Conservation (phyloP, 1,140 invertebrate species). For the Drosophila nigrodunni region DNA sequence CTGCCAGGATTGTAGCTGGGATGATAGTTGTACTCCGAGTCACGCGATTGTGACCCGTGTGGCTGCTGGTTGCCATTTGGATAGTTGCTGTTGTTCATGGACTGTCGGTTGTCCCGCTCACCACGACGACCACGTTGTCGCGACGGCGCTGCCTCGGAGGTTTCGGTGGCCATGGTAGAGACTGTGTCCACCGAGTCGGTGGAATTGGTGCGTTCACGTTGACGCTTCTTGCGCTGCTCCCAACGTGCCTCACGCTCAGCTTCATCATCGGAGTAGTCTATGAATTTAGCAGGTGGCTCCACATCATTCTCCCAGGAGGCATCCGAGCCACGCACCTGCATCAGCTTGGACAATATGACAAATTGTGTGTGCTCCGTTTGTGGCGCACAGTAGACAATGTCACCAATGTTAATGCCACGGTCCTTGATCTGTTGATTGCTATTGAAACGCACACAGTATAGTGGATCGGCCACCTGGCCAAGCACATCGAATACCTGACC, state of each 20-base stretch:
- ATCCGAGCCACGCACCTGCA: conserved; percentile 92
- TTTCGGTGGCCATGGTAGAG: conserved; percentile 31
- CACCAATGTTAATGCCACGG: conserved; percentile 87
- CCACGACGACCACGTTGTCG: conserved; percentile 60
- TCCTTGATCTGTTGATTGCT: conserved; percentile 89
- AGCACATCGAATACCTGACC: conserved; percentile 96
- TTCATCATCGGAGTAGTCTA: conserved; percentile 96
- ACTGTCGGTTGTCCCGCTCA: conserved; percentile 46
- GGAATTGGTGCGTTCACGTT: conserved; percentile 62
- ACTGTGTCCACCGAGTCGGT: conserved; percentile 60
- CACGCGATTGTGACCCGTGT: conserved; percentile 3
- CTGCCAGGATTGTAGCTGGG: conserved; percentile 78
- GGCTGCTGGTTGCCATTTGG: conserved; percentile 20
- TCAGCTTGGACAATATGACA: conserved; percentile 90
- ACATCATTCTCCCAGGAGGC: conserved; percentile 93
- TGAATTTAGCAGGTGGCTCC: conserved; percentile 89
- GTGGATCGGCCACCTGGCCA: conserved; percentile 91
- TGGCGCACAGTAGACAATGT: conserved; percentile 92
- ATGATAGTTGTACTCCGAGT: conserved; percentile 67
- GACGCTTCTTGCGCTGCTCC: conserved; percentile 79
- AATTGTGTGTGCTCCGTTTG: conserved; percentile 89
- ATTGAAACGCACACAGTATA: conserved; percentile 94
- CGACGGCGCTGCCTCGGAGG: conserved; percentile 28
- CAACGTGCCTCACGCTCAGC: conserved; percentile 87
- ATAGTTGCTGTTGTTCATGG: conserved; percentile 20